Conservation (phyloP, 2,113 vertebrate species). For the Centropus unirufus region DNA sequence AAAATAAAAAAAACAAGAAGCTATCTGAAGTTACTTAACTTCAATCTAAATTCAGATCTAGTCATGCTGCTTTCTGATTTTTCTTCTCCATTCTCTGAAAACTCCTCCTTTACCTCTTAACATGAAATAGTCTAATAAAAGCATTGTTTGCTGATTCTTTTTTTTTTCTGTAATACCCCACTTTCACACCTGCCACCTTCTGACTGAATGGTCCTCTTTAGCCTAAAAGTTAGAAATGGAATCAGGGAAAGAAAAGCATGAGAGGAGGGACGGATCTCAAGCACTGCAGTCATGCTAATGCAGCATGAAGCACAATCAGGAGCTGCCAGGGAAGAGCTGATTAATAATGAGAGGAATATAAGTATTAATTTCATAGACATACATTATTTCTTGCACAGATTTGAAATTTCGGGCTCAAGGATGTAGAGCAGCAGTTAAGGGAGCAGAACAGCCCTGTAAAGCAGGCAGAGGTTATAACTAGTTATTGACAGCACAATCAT, state of each 20-base stretch:
- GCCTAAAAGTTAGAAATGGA: constrained; percentile 14
- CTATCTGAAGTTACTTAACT: background rate
- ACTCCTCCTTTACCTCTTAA: background rate
- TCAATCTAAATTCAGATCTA: background rate
- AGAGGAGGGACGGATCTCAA: background rate
- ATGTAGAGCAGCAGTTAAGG: constrained; percentile 24
- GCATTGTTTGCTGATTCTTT: background rate
- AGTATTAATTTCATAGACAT: constrained; percentile 25
- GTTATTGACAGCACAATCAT: constrained; percentile 55
- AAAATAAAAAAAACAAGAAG: background rate
- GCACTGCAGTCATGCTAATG: constrained; percentile 21
- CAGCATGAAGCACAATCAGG: constrained; percentile 28
- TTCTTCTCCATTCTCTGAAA: constrained; percentile 3
- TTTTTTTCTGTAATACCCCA: background rate
- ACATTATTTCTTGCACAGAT: constrained; percentile 27
- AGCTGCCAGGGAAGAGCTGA: constrained; percentile 28
- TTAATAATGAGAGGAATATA: constrained; percentile 30
- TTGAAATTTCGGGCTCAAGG: constrained; percentile 28
- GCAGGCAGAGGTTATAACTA: constrained; percentile 30
- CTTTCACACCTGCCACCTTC: constrained; percentile 39
- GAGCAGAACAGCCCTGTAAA: background rate
- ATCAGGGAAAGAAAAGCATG: background rate
- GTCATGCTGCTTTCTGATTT: background rate
- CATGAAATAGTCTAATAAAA: constrained; percentile 6
- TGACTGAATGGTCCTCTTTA: constrained; percentile 26